Conservation (phyloP, 2,797 vertebrate species). For the Hemitrygon akajei region DNA sequence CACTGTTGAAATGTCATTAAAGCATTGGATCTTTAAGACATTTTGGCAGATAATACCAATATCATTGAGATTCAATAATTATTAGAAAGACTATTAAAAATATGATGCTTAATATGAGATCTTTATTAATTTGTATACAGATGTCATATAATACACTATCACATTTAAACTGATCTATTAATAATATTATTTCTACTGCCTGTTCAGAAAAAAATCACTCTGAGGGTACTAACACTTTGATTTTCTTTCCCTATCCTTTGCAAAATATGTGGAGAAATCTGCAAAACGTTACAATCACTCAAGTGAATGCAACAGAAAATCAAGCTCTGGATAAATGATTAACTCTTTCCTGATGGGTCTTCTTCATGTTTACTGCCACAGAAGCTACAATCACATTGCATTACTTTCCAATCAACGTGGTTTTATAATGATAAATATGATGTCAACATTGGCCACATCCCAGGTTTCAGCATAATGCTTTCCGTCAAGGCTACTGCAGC, state of each 20-base stretch:
- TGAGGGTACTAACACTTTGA: background rate
- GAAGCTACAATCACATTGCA: slow-evolving; percentile 12
- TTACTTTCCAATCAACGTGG: slow-evolving; percentile 29
- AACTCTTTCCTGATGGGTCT: slow-evolving; percentile 8
- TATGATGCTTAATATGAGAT: background rate
- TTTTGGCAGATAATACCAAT: background rate
- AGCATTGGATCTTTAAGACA: background rate
- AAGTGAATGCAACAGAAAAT: slow-evolving; percentile 19
- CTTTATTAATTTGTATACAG: background rate
- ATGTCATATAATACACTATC: background rate
- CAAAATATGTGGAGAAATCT: slow-evolving; percentile 2
- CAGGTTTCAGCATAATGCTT: slow-evolving; percentile 38
- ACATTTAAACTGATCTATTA: background rate
- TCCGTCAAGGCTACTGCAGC: slow-evolving; percentile 46
- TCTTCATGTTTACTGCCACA: slow-evolving; percentile 16
- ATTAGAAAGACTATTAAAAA: background rate
- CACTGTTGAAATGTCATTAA: background rate
- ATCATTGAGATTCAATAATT: background rate
- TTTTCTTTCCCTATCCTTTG: background rate
- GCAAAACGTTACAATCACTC: background rate
- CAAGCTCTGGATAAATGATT: slow-evolving; percentile 34
- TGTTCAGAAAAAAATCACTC: background rate
- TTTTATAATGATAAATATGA: slow-evolving; percentile 10
- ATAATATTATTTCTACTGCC: background rate
- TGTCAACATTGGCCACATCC: slow-evolving; percentile 6